Evolutionary conservation across 2,888 invertebrate genomes (phyloP), one percentile per base, ranked within the genome.

Genomic region (Sympetrum striolatum): DNA sequence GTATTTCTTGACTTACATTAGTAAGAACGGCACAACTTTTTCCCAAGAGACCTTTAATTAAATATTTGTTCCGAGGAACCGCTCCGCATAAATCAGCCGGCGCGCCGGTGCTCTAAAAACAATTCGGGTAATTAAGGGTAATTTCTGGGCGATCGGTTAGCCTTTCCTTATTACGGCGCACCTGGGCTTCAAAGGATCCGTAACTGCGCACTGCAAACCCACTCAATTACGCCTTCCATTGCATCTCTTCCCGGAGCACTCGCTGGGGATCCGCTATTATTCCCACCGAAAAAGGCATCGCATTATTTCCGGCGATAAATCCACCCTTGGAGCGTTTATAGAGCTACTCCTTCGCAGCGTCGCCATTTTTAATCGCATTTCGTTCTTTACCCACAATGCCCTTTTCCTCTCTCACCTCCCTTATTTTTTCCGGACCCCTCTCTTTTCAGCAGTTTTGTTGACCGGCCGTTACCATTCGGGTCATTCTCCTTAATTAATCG

Each of bases 401-500:
- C 60, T 60, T 58, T 22, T 35, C 82, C 35, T 35, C 53, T 35
- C 53, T 35, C 86, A 6, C 86, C 86, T 22, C 60, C 60, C 60
- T 10, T 53, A 18, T 60, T n/a, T 31, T 39, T 25, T 25, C 25
- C 25, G 10, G 22, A 5, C 86, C 37, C 35, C 39, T 60, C 86
- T 86, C 86, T 86, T 86, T 86, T 86, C 86, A 86, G 86, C 86
- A 86, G 86, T 86, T 86, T 86, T 64, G 86, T 86, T 86, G 86
- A 86, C 86, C 86, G 86, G 86, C 60, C 86, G 86, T 86, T 86
- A 86, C 86, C 60, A 60, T 86, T 86, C 86, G 37, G 86, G 86
- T 86, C 86, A 86, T 86, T 86, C 86, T 86, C 86, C 86, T 86
- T 86, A 86, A 86, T 86, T 86, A 86, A 86, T 86, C 86, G 86